Conservation (phyloP, 1,140 invertebrate genomes). For the Coptotermes formosanus region DNA sequence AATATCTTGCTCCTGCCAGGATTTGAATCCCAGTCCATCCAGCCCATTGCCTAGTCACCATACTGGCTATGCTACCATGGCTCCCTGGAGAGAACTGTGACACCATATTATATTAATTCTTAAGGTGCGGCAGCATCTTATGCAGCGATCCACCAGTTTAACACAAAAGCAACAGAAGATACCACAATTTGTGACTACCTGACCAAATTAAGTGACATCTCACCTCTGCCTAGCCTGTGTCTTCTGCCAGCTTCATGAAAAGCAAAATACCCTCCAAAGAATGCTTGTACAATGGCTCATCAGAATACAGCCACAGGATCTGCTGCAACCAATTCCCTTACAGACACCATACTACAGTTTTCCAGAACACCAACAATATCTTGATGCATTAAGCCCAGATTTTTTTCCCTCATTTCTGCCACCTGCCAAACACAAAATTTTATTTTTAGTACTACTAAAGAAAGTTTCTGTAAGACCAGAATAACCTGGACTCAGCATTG, state of each 20-base stretch:
- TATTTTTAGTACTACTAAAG: constrained; percentile 27
- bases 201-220: background rate
- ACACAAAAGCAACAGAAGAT: too few species aligned
- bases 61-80: too few species aligned
- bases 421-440: constrained; percentile 55
- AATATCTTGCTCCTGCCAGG: too few species aligned
- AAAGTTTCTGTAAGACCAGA: too few species aligned
- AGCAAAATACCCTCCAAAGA: constrained; percentile 88
- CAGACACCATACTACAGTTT: constrained; percentile 89
- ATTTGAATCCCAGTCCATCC: too few species aligned
- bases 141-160: too few species aligned
- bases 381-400: constrained; percentile 89
- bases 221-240: constrained; percentile 64
- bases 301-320: constrained; percentile 93
- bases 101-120: too few species aligned
- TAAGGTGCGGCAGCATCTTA: too few species aligned
- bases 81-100: too few species aligned
- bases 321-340: constrained; percentile 87
- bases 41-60: too few species aligned
- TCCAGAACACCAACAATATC: constrained; percentile 92
- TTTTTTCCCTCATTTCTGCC: constrained; percentile 92
- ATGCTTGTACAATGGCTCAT: constrained; percentile 90
- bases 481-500: too few species aligned
- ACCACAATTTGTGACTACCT: too few species aligned
- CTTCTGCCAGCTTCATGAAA: constrained; percentile 82